phyloP scores from a whole-genome alignment of 2,888 invertebrate genomes.

The Anoncus sp. region DNA sequence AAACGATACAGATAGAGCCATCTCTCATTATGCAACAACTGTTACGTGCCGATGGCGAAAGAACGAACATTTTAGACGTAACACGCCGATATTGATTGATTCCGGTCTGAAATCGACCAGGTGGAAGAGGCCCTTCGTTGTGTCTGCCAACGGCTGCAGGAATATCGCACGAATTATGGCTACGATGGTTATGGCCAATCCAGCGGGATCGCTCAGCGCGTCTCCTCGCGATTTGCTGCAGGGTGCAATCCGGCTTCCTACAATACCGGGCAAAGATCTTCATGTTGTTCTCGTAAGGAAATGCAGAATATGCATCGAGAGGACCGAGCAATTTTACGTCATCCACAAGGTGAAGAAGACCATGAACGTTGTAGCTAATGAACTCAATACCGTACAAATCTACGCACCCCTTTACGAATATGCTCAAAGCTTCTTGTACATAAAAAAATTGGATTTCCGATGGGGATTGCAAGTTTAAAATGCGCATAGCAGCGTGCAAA shows the following conservation, averaged over 20 bases:
- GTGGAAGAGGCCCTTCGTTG: conserved; percentile 12
- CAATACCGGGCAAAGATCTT: conserved; percentile 10
- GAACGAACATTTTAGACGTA: not conserved
- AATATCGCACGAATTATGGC: not conserved
- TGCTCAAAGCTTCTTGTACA: not conserved
- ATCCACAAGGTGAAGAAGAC: conserved; percentile 36
- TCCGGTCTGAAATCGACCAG: not conserved
- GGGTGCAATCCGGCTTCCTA: conserved; percentile 9
- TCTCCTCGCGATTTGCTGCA: conserved; percentile 38
- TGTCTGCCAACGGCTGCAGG: not conserved
- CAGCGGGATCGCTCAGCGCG: not conserved
- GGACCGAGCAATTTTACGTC: conserved; percentile 45
- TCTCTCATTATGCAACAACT: conserved; percentile 20
- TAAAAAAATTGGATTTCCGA: not conserved
- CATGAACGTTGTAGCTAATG: conserved; percentile 36
- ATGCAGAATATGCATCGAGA: conserved; percentile 42
- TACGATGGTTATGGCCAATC: too few species aligned
- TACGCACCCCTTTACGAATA: conserved; percentile 33
- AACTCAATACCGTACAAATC: conserved; percentile 44
- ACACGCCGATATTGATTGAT: conserved; percentile 22
- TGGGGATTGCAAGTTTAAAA: conserved; percentile 49
- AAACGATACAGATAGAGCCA: not conserved
- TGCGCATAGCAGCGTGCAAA: conserved; percentile 65
- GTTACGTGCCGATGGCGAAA: not conserved
- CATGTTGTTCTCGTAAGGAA: conserved; percentile 49